Conservation (phyloP, 2,888 invertebrate species). For the Maniola hyperantus region DNA sequence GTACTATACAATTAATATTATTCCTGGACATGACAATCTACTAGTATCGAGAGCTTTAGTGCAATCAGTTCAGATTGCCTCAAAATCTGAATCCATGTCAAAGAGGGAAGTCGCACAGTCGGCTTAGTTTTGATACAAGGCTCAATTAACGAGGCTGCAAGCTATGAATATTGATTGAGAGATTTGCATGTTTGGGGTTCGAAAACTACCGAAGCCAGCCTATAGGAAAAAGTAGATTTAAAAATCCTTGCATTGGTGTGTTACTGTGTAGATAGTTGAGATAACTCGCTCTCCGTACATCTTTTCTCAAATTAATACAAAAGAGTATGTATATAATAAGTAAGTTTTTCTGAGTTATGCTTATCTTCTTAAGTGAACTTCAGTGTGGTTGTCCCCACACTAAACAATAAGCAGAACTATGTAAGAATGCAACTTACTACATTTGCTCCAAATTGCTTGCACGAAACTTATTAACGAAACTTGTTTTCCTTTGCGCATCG, state of each 20-base stretch:
- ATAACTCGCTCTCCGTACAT: too few species aligned
- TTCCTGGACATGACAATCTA: constrained; percentile 5
- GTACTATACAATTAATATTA: too few species aligned
- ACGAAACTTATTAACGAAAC: too few species aligned
- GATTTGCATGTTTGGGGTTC: constrained; percentile 35
- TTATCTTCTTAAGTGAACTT: too few species aligned
- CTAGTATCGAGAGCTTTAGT: neutral
- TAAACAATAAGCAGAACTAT: too few species aligned
- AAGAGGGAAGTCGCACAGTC: constrained; percentile 14
- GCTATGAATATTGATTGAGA: constrained; percentile 40
- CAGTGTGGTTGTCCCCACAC: too few species aligned
- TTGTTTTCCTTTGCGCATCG: too few species aligned
- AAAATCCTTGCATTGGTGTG: neutral
- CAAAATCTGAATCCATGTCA: constrained; percentile 6
- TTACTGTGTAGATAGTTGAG: neutral
- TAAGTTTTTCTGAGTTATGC: too few species aligned
- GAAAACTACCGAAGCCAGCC: constrained; percentile 27
- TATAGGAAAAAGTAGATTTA: constrained; percentile 20
- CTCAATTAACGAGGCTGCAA: constrained; percentile 35
- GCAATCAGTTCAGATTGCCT: constrained; percentile 6
- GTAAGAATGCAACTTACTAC: too few species aligned
- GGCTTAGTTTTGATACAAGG: constrained; percentile 32
- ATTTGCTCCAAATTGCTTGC: too few species aligned
- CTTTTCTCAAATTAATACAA: too few species aligned
- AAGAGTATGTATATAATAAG: too few species aligned